These are phyloP conservation scores for Garra rufa DNA, from an alignment of 2,113 vertebrate species.

Conservation along the genomic window DNA sequence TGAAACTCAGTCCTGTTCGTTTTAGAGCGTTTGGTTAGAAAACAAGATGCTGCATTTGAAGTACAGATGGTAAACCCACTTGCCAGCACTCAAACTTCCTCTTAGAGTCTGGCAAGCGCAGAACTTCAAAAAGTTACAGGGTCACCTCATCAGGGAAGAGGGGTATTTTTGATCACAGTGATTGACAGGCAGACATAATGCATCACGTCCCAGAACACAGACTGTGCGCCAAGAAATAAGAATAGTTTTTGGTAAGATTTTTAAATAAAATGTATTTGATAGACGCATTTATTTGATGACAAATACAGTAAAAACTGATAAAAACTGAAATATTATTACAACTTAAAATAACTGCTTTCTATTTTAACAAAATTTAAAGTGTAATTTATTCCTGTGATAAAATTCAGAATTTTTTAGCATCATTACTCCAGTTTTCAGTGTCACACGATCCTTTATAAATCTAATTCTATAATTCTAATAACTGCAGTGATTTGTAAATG, in stretches of 20 bases:
- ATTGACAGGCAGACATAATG: constrained; percentile 1
- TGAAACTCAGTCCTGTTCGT: not conserved
- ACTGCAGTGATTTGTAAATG: too few relatives aligned
- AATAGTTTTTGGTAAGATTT: too few relatives aligned
- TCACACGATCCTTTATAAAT: too few relatives aligned
- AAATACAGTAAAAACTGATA: too few relatives aligned
- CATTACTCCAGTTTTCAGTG: not conserved
- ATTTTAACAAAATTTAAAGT: too few relatives aligned
- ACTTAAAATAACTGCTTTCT: too few relatives aligned
- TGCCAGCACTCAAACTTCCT: constrained; percentile 32
- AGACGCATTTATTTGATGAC: too few relatives aligned
- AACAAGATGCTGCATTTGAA: constrained; percentile 26
- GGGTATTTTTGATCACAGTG: constrained; percentile 12
- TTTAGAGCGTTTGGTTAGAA: constrained; percentile 15
- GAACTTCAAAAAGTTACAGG: constrained; percentile 31
- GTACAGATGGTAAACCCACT: constrained; percentile 27
- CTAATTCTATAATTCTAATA: too few relatives aligned
- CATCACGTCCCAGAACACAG: not conserved
- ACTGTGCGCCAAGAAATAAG: not conserved
- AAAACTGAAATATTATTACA: too few relatives aligned
- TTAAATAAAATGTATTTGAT: too few relatives aligned
- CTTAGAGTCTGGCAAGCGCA: not conserved
- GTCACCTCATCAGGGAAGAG: constrained; percentile 20
- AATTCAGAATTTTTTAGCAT: too few relatives aligned
- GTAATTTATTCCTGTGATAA: too few relatives aligned